Evolutionary conservation across 2,797 vertebrate genomes (phyloP).

Genomic region (Paedocypris micromegethes): DNA sequence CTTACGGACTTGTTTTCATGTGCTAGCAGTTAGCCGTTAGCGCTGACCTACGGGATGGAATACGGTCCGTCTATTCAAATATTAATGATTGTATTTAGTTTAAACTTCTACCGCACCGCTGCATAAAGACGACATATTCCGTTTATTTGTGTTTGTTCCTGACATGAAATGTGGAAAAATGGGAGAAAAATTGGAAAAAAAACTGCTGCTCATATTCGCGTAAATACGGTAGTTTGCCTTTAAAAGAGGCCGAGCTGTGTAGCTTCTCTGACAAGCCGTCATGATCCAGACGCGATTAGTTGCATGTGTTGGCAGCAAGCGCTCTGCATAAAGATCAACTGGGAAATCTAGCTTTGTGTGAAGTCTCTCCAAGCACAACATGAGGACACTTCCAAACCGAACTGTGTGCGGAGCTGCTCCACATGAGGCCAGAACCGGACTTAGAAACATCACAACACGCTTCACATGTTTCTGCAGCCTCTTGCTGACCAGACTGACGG

Average conservation of each 20-base stretch:
- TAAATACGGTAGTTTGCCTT: not conserved
- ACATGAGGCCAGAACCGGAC: conserved; percentile 37
- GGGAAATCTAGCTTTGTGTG: conserved; percentile 42
- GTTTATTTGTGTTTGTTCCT: too few species aligned
- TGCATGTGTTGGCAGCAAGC: conserved; percentile 38
- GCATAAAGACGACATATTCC: too few species aligned
- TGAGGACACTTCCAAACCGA: conserved; percentile 28
- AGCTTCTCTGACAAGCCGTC: conserved; percentile 15
- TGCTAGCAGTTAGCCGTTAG: too few species aligned
- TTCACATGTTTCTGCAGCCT: conserved; percentile 27
- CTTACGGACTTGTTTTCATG: too few species aligned
- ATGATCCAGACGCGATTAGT: conserved; percentile 37
- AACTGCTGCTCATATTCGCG: too few species aligned
- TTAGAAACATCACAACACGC: conserved; percentile 31
- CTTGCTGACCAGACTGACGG: not conserved
- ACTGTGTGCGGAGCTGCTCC: conserved; percentile 20
- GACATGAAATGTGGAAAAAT: too few species aligned
- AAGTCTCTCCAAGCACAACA: conserved; percentile 49
- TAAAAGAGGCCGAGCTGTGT: conserved; percentile 25
- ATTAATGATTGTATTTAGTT: too few species aligned
- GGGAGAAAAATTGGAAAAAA: too few species aligned
- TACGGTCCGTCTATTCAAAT: too few species aligned
- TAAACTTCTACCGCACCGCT: too few species aligned
- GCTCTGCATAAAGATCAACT: conserved; percentile 38
- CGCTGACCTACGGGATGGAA: too few species aligned